Evolutionary conservation across 2,888 invertebrate species (phyloP), one percentile per base, ranked within the genome.

Genomic region (Apeira syringaria): DNA sequence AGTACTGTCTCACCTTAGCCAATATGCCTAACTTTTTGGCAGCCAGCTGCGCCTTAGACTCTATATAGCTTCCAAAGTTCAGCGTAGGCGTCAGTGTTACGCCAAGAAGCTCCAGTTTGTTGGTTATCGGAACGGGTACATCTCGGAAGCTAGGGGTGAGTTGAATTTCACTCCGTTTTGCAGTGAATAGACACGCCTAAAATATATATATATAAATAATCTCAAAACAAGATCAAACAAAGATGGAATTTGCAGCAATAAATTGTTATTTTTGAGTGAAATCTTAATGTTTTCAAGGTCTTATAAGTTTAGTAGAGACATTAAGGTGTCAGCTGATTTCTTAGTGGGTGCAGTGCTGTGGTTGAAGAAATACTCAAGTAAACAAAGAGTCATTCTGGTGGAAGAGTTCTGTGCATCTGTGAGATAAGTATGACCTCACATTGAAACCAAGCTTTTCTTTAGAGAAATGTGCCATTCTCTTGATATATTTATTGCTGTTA

Each of bases 151-250:
- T n/a, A n/a, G n/a, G n/a, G n/a, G n/a, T n/a, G n/a, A n/a, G n/a
- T n/a, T n/a, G n/a, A n/a, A n/a, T n/a, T n/a, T n/a, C n/a, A n/a
- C n/a, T n/a, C n/a, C n/a, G n/a, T n/a, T n/a, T n/a, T n/a, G n/a
- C n/a, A n/a, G n/a, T n/a, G n/a, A n/a, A n/a, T n/a, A n/a, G n/a
- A n/a, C n/a, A n/a, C n/a, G n/a, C n/a, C n/a, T n/a, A n/a, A n/a
- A n/a, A n/a, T n/a, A n/a, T n/a, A n/a, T n/a, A n/a, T n/a, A n/a
- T n/a, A n/a, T 15, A 25, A 27, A 11, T 20, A 26, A 10, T 25
- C 9, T 9, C 22, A 47, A 28, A 22, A 9, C 35, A 12, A 29
- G 6, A 39, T 30, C 12, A 41, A 51, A 59, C 54, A 51, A 54
- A 56, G 53, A 36, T 33, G 17, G 17, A 30, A 24, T 12, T 15